Conservation (phyloP, 53 echinoderm and acorn worm genomes). For the Echinarachnius parma region DNA sequence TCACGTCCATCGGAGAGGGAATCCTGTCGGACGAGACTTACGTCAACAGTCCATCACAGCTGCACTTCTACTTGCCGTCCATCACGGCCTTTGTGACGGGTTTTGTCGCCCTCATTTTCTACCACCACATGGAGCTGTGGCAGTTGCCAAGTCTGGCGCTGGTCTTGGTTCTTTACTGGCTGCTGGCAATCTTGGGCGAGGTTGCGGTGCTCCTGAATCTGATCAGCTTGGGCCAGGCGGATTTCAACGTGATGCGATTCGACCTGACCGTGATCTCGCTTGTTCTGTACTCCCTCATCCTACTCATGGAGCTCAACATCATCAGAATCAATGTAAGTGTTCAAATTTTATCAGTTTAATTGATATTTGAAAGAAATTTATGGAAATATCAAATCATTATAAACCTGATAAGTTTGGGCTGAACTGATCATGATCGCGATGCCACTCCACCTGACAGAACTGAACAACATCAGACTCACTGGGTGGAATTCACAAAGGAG, state of each 20-base stretch:
- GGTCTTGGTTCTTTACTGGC: conserved; percentile 66
- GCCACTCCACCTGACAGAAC: too few relatives aligned
- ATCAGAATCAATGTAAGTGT: conserved; percentile 50
- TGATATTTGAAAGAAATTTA: too few relatives aligned
- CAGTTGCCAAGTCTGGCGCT: conserved; percentile 56
- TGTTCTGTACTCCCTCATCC: conserved; percentile 48
- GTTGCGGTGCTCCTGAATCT: conserved; percentile 52
- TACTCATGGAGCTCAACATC: conserved; percentile 66
- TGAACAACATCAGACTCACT: too few relatives aligned
- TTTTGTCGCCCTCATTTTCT: conserved; percentile 59
- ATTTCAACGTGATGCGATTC: conserved; percentile 54
- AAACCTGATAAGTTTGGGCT: too few relatives aligned
- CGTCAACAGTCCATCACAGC: conserved; percentile 65
- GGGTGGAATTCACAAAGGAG: too few relatives aligned
- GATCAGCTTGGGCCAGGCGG: conserved; percentile 23
- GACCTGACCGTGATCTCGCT: conserved; percentile 54
- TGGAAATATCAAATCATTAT: too few relatives aligned
- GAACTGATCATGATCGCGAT: too few relatives aligned
- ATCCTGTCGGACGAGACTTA: conserved; percentile 68
- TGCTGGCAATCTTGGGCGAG: conserved; percentile 39
- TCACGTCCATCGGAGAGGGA: conserved; percentile 69
- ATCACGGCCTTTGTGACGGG: conserved; percentile 59
- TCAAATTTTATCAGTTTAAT: too few relatives aligned
- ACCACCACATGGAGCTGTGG: conserved; percentile 82
- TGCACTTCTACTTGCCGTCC: conserved; percentile 76